Base-by-base conservation (phyloP, 1,140 invertebrate species). In the Dysdera silvatica region DNA sequence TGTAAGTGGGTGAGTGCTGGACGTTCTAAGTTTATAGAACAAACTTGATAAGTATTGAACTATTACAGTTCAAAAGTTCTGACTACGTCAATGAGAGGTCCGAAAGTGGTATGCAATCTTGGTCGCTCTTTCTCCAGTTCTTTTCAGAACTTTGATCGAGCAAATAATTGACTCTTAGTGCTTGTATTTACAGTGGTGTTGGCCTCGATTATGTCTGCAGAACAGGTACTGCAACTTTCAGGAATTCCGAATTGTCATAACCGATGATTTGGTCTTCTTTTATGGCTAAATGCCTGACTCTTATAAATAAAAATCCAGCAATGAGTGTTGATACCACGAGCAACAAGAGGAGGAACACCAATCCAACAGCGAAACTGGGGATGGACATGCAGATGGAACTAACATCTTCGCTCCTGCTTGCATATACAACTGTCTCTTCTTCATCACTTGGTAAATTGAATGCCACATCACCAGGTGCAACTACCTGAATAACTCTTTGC, bases 401-500 rank as follows among this genome's bases (percentile, higher is more conserved):
- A 6, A 68, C 65, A 6, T 74, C 54, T 29, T 67, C 52, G 14
- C 52, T 40, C 12, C 54, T 40, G 20, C 29, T 66, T 85, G 86
- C 69, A 86, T 87, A 3, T 77, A 91, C 87, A 14, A 88, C 87
- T 18, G 87, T 88, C 71, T 90, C 88, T 74, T 91, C 89, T 65
- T 67, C 82, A 28, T 84, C 82, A 66, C 85, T 85, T 32, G 70
- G 65, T 20, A 95, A 76, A 1, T 87, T 89, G 73, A 95, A 95
- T 71, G 93, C 93, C 0, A 95, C 90, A 73, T 95, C 91, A 41
- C 91, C 91, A 0, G 91, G 91, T 7, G 91, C 88, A 0, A 95
- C 91, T 2, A 95, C 91, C 75, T 93, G 91, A 69, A 95, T 93
- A 31, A 84, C 87, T 70, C 90, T 80, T 71, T 87, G 89, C 23